Conservation (phyloP, 1,140 invertebrate genomes). For the Phymorhynchus buccinoides region DNA sequence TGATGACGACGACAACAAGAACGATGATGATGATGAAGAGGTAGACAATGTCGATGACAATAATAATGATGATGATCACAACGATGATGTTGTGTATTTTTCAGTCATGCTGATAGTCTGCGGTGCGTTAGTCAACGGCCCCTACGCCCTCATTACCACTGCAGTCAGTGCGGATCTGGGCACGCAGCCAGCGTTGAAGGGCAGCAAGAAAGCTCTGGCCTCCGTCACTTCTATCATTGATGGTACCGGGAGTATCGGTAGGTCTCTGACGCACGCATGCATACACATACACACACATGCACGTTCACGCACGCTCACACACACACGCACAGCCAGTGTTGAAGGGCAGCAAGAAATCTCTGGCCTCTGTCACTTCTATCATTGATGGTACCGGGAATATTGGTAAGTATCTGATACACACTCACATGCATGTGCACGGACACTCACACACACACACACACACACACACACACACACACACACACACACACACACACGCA, state of each 20-base stretch:
- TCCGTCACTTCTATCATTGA: constrained; percentile 98
- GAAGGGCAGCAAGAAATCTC: no score
- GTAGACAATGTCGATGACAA: no score
- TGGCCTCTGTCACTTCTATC: not conserved
- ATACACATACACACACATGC: not conserved
- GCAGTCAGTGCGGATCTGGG: constrained; percentile 95
- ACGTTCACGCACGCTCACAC: no score
- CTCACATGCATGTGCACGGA: not conserved
- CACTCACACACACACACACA: not conserved
- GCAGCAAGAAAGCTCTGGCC: constrained; percentile 90
- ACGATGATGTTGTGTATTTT: no score
- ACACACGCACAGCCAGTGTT: no score
- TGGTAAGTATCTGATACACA: constrained; percentile 73
- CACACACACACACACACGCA: not conserved
- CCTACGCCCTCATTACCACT: constrained; percentile 96
- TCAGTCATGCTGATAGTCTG: constrained; percentile 82
- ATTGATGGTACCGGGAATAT: constrained; percentile 67
- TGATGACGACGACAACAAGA: constrained; percentile 1
- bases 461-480: not conserved
- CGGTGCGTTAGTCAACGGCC: constrained; percentile 92
- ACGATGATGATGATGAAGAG: constrained; percentile 22
- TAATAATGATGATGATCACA: no score
- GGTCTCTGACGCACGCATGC: not conserved
- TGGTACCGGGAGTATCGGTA: constrained; percentile 92
- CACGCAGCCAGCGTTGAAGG: constrained; percentile 87